phyloP scores from a whole-genome alignment of 2,888 invertebrate genomes.

The Harmothoe impar region DNA sequence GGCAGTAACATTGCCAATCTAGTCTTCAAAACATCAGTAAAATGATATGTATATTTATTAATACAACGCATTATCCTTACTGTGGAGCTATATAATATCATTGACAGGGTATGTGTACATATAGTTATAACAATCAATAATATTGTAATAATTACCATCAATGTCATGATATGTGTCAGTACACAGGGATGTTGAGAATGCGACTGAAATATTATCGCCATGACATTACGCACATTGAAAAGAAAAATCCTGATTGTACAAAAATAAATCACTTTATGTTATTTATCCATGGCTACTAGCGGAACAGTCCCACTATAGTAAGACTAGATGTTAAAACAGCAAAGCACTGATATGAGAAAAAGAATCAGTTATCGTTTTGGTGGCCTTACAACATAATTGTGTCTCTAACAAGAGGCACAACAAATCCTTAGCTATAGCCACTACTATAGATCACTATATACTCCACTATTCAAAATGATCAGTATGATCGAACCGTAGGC shows the following conservation, averaged over 20 bases:
- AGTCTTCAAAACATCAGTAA: conserved; percentile 38
- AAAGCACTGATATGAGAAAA: neutral
- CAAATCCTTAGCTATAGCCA: no score
- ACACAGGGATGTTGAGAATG: neutral
- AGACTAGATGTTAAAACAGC: conserved; percentile 34
- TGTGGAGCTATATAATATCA: conserved; percentile 35
- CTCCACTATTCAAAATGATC: neutral
- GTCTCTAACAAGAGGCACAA: no score
- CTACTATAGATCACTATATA: no score
- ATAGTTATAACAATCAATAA: neutral
- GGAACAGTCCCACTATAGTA: neutral
- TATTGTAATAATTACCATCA: neutral
- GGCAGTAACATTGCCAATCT: conserved; percentile 27
- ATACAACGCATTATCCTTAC: conserved; percentile 44
- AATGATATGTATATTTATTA: conserved; percentile 54
- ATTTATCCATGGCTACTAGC: neutral
- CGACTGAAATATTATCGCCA: neutral
- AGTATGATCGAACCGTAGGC: conserved; percentile 17
- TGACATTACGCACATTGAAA: conserved; percentile 19
- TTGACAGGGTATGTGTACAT: conserved; percentile 1
- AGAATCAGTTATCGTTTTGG: no score
- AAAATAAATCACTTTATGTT: conserved; percentile 44
- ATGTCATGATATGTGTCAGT: conserved; percentile 51
- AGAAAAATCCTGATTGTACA: conserved; percentile 28
- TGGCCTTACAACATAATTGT: no score